Conservation (phyloP, 2,888 invertebrate genomes). For the Sminthurinus aureus region DNA sequence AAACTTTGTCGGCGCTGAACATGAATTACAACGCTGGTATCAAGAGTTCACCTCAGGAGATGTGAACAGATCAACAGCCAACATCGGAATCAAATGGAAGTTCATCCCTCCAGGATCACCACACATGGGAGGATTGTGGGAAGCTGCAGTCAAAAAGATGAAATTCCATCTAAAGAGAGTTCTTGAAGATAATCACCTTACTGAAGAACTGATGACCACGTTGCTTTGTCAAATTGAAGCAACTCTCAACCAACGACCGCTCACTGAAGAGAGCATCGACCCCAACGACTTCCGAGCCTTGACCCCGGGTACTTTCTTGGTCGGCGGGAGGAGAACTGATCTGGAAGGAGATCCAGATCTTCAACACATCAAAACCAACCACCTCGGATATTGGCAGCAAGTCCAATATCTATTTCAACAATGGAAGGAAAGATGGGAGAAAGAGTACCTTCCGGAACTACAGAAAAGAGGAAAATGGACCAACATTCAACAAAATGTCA, state of each 20-base stretch:
- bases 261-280: neutral
- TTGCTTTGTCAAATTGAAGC: constrained; percentile 14
- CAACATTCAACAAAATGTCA: constrained; percentile 37
- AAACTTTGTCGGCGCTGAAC: neutral
- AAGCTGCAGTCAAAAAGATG: neutral
- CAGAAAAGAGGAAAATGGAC: constrained; percentile 61
- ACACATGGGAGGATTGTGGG: constrained; percentile 10
- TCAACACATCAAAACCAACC: too few species aligned
- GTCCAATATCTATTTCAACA: constrained; percentile 59
- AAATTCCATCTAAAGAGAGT: constrained; percentile 9
- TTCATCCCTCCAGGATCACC: neutral
- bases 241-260: neutral
- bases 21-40: neutral
- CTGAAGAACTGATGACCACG: neutral
- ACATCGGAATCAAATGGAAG: neutral
- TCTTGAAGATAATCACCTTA: neutral
- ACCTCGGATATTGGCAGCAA: too few species aligned
- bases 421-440: constrained; percentile 53
- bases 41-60: neutral
- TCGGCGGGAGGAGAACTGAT: neutral
- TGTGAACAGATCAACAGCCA: neutral
- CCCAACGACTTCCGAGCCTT: neutral
- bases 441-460: constrained; percentile 59
- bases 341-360: too few species aligned
- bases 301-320: constrained; percentile 3